Percentiles rank a stretch among this genome's conserved stretches.
Evolutionary conservation across 2,113 vertebrate genomes (phyloP).

Genomic region (Hucho hucho): DNA sequence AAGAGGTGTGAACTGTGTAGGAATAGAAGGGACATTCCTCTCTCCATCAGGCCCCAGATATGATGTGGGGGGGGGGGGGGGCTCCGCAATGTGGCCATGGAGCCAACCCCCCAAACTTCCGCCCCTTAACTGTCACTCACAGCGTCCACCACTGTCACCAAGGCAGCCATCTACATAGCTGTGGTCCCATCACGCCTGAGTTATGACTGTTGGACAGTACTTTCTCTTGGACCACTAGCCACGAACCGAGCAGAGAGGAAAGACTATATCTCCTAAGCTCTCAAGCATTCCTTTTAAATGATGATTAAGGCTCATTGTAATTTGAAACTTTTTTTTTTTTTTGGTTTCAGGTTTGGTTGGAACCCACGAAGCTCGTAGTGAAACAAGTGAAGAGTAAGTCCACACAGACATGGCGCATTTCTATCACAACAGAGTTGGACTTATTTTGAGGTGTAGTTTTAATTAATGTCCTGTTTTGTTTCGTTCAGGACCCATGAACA

Average conservation of each 20-base stretch:
- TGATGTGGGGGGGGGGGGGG: constrained; percentile 1
- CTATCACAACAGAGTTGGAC: background rate
- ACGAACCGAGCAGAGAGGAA: too few relatives aligned
- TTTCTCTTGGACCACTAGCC: too few relatives aligned
- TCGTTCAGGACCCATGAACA: constrained; percentile 84
- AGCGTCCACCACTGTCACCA: too few relatives aligned
- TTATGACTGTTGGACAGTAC: too few relatives aligned
- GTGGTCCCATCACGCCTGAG: too few relatives aligned
- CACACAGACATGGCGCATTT: constrained; percentile 3
- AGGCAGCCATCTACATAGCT: too few relatives aligned
- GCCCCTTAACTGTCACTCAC: too few relatives aligned
- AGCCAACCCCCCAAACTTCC: too few relatives aligned
- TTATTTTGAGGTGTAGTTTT: background rate
- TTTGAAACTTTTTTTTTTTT: background rate
- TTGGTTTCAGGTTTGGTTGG: constrained; percentile 89
- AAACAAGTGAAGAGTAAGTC: constrained; percentile 94
- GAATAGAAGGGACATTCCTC: constrained; percentile 51
- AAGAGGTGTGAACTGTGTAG: too few relatives aligned
- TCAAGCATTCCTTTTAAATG: background rate
- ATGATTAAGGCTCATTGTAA: too few relatives aligned
- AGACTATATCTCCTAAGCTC: background rate
- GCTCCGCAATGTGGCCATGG: background rate
- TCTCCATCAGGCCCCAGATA: constrained; percentile 65
- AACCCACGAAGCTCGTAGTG: constrained; percentile 85
- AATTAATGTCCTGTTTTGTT: constrained; percentile 3